Evolutionary conservation across 2,113 vertebrate genomes (phyloP).

Genomic region (Corythoichthys haematopterus): DNA sequence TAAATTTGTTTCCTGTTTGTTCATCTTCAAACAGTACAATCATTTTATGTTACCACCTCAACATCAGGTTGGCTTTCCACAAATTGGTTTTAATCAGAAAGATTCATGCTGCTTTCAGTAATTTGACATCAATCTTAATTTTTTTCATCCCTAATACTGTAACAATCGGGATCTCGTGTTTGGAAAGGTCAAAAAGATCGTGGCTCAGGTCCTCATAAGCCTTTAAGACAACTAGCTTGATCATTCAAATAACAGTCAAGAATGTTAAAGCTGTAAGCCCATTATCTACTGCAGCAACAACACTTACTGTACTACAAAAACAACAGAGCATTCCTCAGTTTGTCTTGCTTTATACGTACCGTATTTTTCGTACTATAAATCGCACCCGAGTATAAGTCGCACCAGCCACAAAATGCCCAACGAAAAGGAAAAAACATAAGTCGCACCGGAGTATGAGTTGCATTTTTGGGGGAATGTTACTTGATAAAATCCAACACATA

Average conservation of each 20-base stretch:
- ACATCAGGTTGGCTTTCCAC: constrained; percentile 5
- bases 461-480: too few species aligned
- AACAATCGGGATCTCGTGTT: background rate
- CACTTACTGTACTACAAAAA: background rate
- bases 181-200: constrained; percentile 22
- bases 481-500: too few species aligned
- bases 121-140: constrained; percentile 17
- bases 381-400: too few species aligned
- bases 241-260: constrained; percentile 9
- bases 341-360: background rate
- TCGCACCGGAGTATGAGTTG: too few species aligned
- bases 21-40: background rate
- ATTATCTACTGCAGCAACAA: constrained; percentile 28
- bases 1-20: background rate
- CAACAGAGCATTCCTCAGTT: background rate
- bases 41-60: background rate
- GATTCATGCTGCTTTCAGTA: background rate
- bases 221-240: constrained; percentile 34
- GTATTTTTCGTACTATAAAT: too few species aligned
- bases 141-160: background rate
- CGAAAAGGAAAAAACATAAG: too few species aligned
- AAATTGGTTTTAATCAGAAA: background rate
- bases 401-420: too few species aligned
- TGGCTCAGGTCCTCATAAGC: constrained; percentile 27
- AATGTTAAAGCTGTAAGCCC: constrained; percentile 35